A percentile compares a stretch with the other conserved stretches of the same genome.
Evolutionary conservation across 2,113 vertebrate species (phyloP).

Genomic region (Pardalotus punctatus): DNA sequence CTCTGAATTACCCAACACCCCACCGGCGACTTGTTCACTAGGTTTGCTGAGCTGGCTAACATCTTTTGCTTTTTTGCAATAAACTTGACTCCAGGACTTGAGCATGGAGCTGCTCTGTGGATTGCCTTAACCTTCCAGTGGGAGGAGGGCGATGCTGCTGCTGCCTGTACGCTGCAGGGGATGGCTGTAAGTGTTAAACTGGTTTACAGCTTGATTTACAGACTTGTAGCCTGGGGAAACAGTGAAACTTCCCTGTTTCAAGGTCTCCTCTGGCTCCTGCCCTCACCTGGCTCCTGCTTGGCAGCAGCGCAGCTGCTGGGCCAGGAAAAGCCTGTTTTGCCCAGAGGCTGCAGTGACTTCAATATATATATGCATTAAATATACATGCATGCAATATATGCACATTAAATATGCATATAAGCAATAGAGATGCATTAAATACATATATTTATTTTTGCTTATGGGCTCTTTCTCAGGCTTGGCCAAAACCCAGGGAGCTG

Average conservation of each 20-base stretch:
- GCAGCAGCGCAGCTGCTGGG: neutral
- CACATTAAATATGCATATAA: neutral
- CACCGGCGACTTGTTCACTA: rapidly evolving
- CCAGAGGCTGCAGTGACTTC: neutral
- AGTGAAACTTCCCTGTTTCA: neutral
- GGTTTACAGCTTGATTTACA: neutral
- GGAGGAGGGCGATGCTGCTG: neutral
- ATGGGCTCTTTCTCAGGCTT: neutral
- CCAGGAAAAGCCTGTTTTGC: conserved; percentile 7
- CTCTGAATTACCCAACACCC: neutral
- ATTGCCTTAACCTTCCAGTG: rapidly evolving
- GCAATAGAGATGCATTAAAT: neutral
- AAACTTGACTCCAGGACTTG: neutral
- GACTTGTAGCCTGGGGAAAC: neutral
- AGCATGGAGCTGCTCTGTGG: rapidly evolving
- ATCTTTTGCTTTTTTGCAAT: neutral
- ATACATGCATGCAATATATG: neutral
- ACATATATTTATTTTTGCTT: neutral
- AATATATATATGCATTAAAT: neutral
- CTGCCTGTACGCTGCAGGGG: neutral
- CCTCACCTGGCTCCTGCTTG: neutral
- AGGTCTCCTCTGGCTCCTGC: neutral
- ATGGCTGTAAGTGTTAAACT: neutral
- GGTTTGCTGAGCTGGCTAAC: neutral
- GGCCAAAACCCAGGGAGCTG: neutral